Evolutionary conservation across 2,888 invertebrate genomes (phyloP).

Genomic region (Drosophila mimetica): DNA sequence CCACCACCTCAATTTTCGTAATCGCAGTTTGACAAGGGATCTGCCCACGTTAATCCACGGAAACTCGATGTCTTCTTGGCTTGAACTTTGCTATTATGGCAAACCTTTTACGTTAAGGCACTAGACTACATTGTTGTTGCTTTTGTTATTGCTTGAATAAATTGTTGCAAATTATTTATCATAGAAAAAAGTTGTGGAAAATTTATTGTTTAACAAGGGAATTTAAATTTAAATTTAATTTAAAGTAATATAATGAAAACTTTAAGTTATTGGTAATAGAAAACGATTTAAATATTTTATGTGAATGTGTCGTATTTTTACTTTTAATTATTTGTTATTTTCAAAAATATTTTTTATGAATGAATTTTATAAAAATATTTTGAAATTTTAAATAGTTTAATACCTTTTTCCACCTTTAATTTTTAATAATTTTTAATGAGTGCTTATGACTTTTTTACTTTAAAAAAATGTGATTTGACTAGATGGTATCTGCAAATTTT

Average conservation of each 20-base stretch:
- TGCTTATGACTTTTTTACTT: too few relatives aligned
- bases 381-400: too few relatives aligned
- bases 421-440: too few relatives aligned
- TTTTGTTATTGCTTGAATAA: conserved; percentile 56
- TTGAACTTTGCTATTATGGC: conserved; percentile 13
- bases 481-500: too few relatives aligned
- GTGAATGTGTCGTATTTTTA: too few relatives aligned
- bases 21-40: conserved; percentile 32
- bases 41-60: conserved; percentile 26
- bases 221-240: conserved; percentile 6
- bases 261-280: too few relatives aligned
- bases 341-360: too few relatives aligned
- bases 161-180: conserved; percentile 36
- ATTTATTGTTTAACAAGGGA: neutral
- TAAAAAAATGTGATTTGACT: too few relatives aligned
- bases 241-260: neutral
- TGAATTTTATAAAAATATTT: too few relatives aligned
- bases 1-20: conserved; percentile 3
- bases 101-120: conserved; percentile 24
- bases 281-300: too few relatives aligned
- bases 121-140: conserved; percentile 53
- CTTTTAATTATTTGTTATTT: too few relatives aligned
- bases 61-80: neutral
- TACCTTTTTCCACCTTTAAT: too few relatives aligned
- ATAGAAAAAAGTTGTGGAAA: conserved; percentile 12